These are phyloP conservation scores for Achlya flavicornis DNA, from an alignment of 2,888 invertebrate genomes.

Conservation along the genomic window DNA sequence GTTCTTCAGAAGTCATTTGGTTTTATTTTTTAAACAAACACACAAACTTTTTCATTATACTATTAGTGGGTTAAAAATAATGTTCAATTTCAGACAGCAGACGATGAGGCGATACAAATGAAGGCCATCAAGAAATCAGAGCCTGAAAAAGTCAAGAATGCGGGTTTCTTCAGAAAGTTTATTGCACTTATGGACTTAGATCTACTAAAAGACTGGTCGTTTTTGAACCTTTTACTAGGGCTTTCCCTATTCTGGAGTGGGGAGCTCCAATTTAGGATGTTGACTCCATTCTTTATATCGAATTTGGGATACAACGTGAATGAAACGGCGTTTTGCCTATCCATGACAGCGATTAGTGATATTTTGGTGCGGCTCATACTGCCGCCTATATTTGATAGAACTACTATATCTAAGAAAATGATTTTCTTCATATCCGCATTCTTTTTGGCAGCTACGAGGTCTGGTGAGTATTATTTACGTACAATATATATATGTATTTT, in stretches of 20 bases:
- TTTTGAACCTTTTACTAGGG: constrained; percentile 88
- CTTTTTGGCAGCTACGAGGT: constrained; percentile 88
- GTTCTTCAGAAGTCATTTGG: too few species aligned
- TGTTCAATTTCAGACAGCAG: constrained; percentile 67
- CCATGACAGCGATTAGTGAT: constrained; percentile 89
- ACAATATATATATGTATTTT: constrained; percentile 12
- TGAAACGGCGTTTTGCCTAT: constrained; percentile 89
- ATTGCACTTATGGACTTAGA: constrained; percentile 88
- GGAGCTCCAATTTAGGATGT: constrained; percentile 90
- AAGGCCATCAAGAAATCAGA: constrained; percentile 71
- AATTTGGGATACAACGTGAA: constrained; percentile 85
- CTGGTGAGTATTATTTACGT: constrained; percentile 83
- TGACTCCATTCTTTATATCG: constrained; percentile 87
- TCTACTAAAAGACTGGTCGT: constrained; percentile 88
- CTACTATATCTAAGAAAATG: constrained; percentile 86
- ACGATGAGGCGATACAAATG: constrained; percentile 78
- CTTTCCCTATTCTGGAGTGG: constrained; percentile 89
- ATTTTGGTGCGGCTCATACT: constrained; percentile 88
- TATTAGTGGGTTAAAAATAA: not conserved
- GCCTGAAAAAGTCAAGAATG: constrained; percentile 55
- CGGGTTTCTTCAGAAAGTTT: constrained; percentile 82
- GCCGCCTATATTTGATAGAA: constrained; percentile 89
- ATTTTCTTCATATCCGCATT: constrained; percentile 89
- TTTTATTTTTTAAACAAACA: too few species aligned
- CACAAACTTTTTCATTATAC: too few species aligned